These are phyloP conservation scores for Alca torda DNA, from an alignment of 2,797 vertebrate species.

Conservation along the genomic window DNA sequence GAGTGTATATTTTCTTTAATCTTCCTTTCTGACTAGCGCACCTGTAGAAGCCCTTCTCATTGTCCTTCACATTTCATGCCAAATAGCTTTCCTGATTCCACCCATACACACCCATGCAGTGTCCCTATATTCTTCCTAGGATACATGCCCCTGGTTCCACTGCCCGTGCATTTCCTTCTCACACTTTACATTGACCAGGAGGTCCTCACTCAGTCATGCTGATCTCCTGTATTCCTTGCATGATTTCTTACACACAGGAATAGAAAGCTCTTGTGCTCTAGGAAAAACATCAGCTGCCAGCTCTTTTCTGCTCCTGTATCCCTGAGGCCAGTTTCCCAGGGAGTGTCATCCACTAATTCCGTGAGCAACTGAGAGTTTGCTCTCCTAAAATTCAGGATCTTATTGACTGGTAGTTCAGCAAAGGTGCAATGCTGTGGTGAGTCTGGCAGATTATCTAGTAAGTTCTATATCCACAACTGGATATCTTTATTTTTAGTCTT, in stretches of 20 bases:
- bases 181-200: background rate
- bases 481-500: background rate
- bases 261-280: background rate
- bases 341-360: background rate
- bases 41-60: background rate
- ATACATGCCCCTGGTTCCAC: background rate
- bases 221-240: background rate
- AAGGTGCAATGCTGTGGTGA: background rate
- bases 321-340: background rate
- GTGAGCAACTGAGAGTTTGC: background rate
- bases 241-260: background rate
- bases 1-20: background rate
- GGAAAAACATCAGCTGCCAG: background rate
- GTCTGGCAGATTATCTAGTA: background rate
- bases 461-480: background rate
- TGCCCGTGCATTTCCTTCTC: background rate
- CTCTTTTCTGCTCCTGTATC: background rate
- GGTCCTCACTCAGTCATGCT: background rate
- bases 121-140: background rate
- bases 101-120: rapidly evolving
- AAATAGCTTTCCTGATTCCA: background rate
- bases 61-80: background rate
- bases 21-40: background rate
- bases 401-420: background rate
- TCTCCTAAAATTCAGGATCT: background rate